Conservation (phyloP, 2,797 vertebrate genomes). For the Cirrhinus mrigala region DNA sequence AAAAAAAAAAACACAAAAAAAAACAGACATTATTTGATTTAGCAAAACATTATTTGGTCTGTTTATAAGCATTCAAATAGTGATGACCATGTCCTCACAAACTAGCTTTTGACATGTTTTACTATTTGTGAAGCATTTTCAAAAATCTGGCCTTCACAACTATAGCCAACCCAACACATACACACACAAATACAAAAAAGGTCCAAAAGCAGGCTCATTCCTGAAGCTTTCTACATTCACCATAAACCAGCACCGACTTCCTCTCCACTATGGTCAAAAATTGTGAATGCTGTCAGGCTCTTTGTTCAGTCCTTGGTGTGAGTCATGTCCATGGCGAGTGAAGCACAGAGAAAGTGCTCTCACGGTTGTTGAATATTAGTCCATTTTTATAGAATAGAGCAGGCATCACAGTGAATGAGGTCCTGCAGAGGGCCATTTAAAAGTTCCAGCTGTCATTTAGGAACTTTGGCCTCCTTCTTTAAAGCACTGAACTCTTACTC, state of each 20-base stretch:
- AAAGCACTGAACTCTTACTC: constrained; percentile 4
- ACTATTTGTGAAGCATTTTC: not conserved
- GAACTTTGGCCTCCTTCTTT: constrained; percentile 16
- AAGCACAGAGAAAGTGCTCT: constrained; percentile 16
- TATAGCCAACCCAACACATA: not conserved
- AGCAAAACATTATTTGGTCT: not conserved
- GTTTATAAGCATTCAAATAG: not conserved
- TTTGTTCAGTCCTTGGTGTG: constrained; percentile 14
- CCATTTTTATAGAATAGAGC: constrained; percentile 33
- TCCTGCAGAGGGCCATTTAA: constrained; percentile 49
- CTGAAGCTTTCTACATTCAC: not conserved
- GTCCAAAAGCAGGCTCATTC: constrained; percentile 3
- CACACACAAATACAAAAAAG: not conserved
- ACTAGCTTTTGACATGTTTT: not conserved
- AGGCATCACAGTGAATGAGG: constrained; percentile 27
- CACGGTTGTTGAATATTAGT: constrained; percentile 33
- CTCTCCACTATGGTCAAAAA: constrained; percentile 31
- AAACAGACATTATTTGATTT: not conserved
- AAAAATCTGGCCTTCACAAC: not conserved
- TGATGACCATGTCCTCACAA: not conserved
- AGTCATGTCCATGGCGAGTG: constrained; percentile 27
- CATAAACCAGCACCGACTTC: constrained; percentile 20
- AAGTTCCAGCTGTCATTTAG: constrained; percentile 20
- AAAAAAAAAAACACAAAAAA: no score
- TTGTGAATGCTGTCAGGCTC: not conserved